Conservation (phyloP, 2,888 invertebrate genomes). For the Conistra vaccinii region DNA sequence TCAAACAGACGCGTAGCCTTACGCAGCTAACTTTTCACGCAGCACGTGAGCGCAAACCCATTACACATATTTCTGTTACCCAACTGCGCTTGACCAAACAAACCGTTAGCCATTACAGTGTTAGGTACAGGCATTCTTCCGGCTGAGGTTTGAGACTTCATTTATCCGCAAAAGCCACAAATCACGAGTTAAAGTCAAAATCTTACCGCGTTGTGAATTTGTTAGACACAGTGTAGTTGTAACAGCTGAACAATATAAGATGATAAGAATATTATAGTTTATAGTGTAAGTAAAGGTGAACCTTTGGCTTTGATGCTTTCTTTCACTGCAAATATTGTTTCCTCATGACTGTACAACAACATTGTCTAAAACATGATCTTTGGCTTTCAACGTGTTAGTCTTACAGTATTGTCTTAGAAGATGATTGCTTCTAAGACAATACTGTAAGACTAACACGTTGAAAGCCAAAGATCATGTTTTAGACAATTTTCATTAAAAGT, state of each 20-base stretch:
- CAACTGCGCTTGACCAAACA: conserved; percentile 46
- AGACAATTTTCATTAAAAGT: too few species aligned
- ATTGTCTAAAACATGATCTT: background rate
- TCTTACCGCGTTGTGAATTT: conserved; percentile 18
- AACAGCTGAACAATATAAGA: background rate
- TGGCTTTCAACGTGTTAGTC: background rate
- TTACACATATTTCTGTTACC: conserved; percentile 41
- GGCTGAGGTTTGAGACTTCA: conserved; percentile 5
- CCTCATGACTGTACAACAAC: background rate
- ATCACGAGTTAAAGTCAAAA: conserved; percentile 12
- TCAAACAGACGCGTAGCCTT: conserved; percentile 17
- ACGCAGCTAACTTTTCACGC: conserved; percentile 6
- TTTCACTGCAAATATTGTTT: background rate
- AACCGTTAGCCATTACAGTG: conserved; percentile 48
- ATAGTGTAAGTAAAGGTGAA: background rate
- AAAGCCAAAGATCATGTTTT: too few species aligned
- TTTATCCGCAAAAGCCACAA: conserved; percentile 25
- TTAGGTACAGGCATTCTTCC: conserved; percentile 39
- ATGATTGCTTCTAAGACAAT: too few species aligned
- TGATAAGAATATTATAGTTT: background rate
- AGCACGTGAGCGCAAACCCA: conserved; percentile 30
- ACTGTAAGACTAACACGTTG: too few species aligned
- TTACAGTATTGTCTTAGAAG: too few species aligned
- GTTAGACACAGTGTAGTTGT: background rate
- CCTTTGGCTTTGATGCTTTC: background rate